Evolutionary conservation across 1,140 invertebrate genomes (phyloP), one percentile per base, ranked within the genome.

Genomic region (Scaptomyza montana): DNA sequence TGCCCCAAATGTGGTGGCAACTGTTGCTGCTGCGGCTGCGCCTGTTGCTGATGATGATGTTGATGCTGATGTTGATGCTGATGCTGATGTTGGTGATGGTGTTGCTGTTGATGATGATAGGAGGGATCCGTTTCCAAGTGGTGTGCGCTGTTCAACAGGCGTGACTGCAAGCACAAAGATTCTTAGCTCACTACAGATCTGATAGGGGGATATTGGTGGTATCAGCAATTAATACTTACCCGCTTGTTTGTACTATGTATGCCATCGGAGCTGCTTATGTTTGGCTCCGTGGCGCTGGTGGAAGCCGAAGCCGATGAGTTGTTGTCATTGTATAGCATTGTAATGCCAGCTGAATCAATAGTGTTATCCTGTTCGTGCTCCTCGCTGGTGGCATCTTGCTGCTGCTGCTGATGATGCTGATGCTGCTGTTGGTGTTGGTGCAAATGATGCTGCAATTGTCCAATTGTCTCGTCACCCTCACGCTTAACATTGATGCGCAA

Each of bases 351-450:
- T 0, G 94, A 95, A 77, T 95, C 95, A 0, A 95, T 94, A 0
- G 95, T 95, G 77, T 95, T 94, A 76, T 95, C 95, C 92, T 95
- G 95, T 70, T 95, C 94, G 6, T 93, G 93, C 33, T 94, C 93
- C 33, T 93, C 92, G 50, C 73, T 67, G 45, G 63, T 64, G 28
- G 43, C 30, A 16, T 74, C 51, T 6, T 60, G 25, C 28, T 70
- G 59, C 3, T n/a, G 39, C 12, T 43, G 39, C 0, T n/a, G 39
- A 2, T 43, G 39, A 0, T 43, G 39, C 10, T 12, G 12, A 0
- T 41, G 39, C 10, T 41, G 39, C 12, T 43, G 39, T 3, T 43
- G 39, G 4, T 43, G 39, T 9, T 39, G 36, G 0, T 39, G 36
- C 8, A 10, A 9, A 1, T 43, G 39, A 8, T 43, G 39, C 33